A percentile compares a stretch with the other conserved stretches of the same genome.
Evolutionary conservation across 1,140 invertebrate genomes (phyloP).

Genomic region (Babylonia areolata): DNA sequence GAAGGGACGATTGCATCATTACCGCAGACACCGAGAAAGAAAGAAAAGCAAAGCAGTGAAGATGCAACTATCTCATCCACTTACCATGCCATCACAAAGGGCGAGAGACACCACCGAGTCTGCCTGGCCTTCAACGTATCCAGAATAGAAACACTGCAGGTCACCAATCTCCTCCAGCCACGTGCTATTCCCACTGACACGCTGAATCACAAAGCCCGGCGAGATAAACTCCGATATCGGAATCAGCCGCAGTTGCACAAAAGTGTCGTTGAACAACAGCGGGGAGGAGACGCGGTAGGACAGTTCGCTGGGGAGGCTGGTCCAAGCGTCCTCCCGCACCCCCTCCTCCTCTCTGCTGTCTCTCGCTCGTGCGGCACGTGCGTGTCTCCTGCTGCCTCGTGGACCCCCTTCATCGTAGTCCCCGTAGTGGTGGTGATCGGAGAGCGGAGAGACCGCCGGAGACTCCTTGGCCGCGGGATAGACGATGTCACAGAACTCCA

Average conservation of each 20-base stretch:
- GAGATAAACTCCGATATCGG: conserved; percentile 52
- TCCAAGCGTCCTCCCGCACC: neutral
- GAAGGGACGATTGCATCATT: too few species aligned
- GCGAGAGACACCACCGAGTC: conserved; percentile 82
- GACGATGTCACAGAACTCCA: neutral
- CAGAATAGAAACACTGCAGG: conserved; percentile 83
- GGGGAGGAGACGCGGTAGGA: conserved; percentile 28
- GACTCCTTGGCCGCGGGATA: neutral
- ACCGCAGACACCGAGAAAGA: neutral
- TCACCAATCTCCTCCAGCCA: conserved; percentile 50
- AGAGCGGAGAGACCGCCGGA: neutral
- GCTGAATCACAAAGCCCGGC: conserved; percentile 56
- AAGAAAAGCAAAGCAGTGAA: conserved; percentile 13
- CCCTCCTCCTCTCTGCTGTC: conserved; percentile 5
- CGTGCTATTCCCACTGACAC: conserved; percentile 49
- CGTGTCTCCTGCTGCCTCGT: neutral
- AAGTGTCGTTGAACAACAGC: conserved; percentile 34
- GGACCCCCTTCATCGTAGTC: neutral
- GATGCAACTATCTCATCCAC: conserved; percentile 73
- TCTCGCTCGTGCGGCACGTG: neutral
- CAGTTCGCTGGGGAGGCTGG: neutral
- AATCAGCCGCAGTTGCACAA: conserved; percentile 32
- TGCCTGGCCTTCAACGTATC: conserved; percentile 82
- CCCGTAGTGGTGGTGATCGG: too few species aligned
- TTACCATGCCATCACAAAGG: conserved; percentile 87